Conservation (phyloP, 2,888 invertebrate genomes). For the Micoletzkya japonica region DNA sequence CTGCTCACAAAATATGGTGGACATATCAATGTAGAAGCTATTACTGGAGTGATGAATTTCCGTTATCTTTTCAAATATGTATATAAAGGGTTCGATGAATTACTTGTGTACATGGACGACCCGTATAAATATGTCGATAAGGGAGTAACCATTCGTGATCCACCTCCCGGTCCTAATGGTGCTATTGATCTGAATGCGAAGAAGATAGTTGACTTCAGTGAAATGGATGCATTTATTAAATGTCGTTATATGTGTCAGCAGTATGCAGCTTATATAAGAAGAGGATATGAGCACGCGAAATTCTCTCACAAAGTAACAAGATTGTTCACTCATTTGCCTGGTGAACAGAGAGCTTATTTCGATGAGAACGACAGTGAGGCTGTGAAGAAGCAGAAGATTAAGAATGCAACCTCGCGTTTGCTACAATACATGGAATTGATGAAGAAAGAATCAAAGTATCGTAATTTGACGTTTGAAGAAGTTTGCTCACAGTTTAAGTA, state of each 20-base stretch:
- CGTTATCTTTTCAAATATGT: conserved; percentile 63
- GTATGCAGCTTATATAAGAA: conserved; percentile 62
- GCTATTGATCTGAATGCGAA: conserved; percentile 9
- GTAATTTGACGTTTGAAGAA: background rate
- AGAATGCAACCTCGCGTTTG: background rate
- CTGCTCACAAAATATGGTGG: conserved; percentile 58
- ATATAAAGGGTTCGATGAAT: conserved; percentile 53
- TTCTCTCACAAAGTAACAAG: background rate
- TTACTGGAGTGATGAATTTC: conserved; percentile 42
- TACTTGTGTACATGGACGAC: conserved; percentile 18
- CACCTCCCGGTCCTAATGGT: background rate
- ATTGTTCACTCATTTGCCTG: background rate
- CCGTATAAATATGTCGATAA: background rate
- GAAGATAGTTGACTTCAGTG: conserved; percentile 45
- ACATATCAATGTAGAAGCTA: conserved; percentile 65
- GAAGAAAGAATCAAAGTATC: background rate
- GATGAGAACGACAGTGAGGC: background rate
- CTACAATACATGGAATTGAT: background rate
- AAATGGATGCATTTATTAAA: conserved; percentile 59
- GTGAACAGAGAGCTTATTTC: background rate
- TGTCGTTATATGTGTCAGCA: conserved; percentile 56
- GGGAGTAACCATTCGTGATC: background rate
- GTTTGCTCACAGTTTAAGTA: background rate
- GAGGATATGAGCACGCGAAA: conserved; percentile 37
- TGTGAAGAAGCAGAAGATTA: background rate